Base-by-base conservation (phyloP, 2,888 invertebrate species). In the Abscondita cerata region DNA sequence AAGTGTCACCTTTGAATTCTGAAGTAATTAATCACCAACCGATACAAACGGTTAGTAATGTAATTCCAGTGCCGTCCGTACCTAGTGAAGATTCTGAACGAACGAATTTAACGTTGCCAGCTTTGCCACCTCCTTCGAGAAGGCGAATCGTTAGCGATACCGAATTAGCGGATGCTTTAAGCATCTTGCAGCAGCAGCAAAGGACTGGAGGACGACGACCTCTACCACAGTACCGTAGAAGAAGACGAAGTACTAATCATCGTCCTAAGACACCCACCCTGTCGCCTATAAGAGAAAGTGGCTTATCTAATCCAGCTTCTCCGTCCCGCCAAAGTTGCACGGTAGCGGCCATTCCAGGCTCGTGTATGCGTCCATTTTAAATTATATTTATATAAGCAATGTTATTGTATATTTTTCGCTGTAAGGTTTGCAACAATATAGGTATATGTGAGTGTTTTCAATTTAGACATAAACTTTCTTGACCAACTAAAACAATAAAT, bases 221-320 rank as follows among this genome's bases (percentile, higher is more conserved):
- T 4, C 18, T 68, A 46, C 70, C 74, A 16, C 72, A 70, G 54
- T 73, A 77, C 54, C 68, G 78, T 15, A 63, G 78, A 44, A 68
- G 78, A 62, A 71, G 77, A 66, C 73, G 79, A 41, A 76, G 75
- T 54, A 75, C 74, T 2, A 75, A 74, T 52, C 78, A 78, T 62
- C 73, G 79, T 44, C 77, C 78, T 15, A 81, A 81, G 67, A 80
- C 85, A 25, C 85, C 86, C 33, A 84, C 85, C 33, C 77, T 90
- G 59, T 89, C 89, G 55, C 89, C 89, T 25, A 90, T 90, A 55
- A 85, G 88, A 61, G 89, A 90, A 72, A 88, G 89, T 46, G 89
- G 89, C 25, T 80, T 88, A 13, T 89, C 89, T 47, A 89, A 89
- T 80, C 88, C 88, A 1, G 86, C 87, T 12, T 88, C 88, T 58